phyloP scores from a whole-genome alignment of 2,797 vertebrate genomes.

The Scyliorhinus canicula region DNA sequence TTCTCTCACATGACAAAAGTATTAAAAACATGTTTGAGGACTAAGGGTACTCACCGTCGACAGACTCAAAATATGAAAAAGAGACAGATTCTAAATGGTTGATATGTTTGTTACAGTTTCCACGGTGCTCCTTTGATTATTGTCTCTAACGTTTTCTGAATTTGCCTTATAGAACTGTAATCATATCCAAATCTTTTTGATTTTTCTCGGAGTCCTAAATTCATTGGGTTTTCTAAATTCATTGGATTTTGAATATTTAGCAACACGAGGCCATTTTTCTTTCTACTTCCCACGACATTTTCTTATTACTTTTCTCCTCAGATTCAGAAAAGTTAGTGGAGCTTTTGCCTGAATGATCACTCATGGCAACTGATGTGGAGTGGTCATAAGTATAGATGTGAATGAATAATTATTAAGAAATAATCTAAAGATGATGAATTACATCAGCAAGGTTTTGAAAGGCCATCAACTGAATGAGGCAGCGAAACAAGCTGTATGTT shows the following conservation, averaged over 20 bases:
- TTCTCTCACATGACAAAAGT: no score
- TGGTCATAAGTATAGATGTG: not conserved
- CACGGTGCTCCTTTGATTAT: not conserved
- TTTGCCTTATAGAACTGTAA: not conserved
- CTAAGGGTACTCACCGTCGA: not conserved
- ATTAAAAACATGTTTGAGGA: not conserved
- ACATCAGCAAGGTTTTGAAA: not conserved
- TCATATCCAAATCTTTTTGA: not conserved
- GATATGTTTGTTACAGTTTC: not conserved
- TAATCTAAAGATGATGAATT: not conserved
- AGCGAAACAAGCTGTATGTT: not conserved
- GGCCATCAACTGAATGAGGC: not conserved
- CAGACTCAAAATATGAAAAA: not conserved
- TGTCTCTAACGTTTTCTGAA: not conserved
- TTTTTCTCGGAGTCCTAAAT: not conserved
- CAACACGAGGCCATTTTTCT: not conserved
- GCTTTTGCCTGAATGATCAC: not conserved
- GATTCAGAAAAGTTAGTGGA: not conserved
- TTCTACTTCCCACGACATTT: not conserved
- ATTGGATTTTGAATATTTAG: not conserved
- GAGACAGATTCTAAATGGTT: not conserved
- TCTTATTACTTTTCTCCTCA: not conserved
- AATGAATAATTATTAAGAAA: not conserved
- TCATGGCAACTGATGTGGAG: not conserved
- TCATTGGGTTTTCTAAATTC: not conserved